These are phyloP conservation scores for Iphiclides podalirius DNA, from an alignment of 2,888 invertebrate species.

Conservation along the genomic window DNA sequence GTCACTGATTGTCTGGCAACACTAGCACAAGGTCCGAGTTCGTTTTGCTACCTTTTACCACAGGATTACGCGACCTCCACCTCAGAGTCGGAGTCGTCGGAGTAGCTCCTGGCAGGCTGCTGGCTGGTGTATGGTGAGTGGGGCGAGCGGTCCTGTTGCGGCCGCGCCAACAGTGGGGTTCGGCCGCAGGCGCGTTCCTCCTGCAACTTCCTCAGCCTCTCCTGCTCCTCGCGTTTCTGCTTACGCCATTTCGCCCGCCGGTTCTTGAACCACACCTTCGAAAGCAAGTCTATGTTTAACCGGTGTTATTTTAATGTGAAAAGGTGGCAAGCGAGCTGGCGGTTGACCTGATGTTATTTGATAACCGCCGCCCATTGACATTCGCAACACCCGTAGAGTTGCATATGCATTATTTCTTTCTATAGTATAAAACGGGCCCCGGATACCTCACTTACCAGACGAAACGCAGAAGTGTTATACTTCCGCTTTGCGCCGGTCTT, in stretches of 20 bases:
- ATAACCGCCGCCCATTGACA: too few relatives aligned
- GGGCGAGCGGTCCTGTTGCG: constrained; percentile 41
- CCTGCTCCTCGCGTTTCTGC: constrained; percentile 94
- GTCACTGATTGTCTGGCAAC: constrained; percentile 13
- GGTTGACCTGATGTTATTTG: too few relatives aligned
- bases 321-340: too few relatives aligned
- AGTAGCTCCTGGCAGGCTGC: constrained; percentile 80
- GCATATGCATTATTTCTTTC: too few relatives aligned
- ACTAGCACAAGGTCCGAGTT: constrained; percentile 4
- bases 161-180: constrained; percentile 55
- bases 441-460: too few relatives aligned
- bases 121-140: constrained; percentile 45
- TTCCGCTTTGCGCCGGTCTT: too few relatives aligned
- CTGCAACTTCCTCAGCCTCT: constrained; percentile 89
- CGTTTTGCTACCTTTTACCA: too few relatives aligned
- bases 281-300: constrained; percentile 44
- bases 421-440: too few relatives aligned
- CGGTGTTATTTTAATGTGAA: too few relatives aligned
- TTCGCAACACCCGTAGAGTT: too few relatives aligned
- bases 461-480: too few relatives aligned
- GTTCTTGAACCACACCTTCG: constrained; percentile 98
- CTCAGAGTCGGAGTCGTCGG: constrained; percentile 89
- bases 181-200: constrained; percentile 84
- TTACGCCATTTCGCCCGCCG: constrained; percentile 97
- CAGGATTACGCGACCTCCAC: constrained; percentile 89